Evolutionary conservation across 37 sponge, comb jelly and placozoan species (phyloP).

Genomic region (Spongilla lacustris): DNA sequence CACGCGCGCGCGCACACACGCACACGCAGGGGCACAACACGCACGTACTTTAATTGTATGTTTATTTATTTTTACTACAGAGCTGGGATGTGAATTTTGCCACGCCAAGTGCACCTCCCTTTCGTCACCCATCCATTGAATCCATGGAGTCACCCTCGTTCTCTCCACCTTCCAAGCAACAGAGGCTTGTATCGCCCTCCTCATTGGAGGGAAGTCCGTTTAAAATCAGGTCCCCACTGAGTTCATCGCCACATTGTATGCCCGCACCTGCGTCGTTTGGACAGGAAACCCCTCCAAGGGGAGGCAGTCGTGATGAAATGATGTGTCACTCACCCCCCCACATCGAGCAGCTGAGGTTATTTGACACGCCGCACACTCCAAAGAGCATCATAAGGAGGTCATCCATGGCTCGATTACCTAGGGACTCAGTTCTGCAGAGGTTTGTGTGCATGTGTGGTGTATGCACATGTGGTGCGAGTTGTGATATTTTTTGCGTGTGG

Average conservation of each 20-base stretch:
- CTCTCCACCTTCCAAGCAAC: slow-evolving; percentile 48
- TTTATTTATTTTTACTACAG: background rate
- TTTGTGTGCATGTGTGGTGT: background rate
- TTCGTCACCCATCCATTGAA: background rate
- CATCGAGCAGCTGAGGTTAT: slow-evolving; percentile 63
- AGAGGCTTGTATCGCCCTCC: slow-evolving; percentile 51
- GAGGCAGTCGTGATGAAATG: background rate
- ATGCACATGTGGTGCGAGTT: background rate
- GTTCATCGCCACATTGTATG: background rate
- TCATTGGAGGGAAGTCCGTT: background rate
- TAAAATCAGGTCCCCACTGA: background rate
- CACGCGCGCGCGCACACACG: too few species aligned
- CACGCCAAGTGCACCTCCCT: slow-evolving; percentile 35
- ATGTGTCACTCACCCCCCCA: slow-evolving; percentile 49
- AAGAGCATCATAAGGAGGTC: slow-evolving; percentile 57
- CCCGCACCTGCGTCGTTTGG: background rate
- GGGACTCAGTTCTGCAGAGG: background rate
- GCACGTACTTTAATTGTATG: background rate
- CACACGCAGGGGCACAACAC: background rate
- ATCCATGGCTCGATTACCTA: background rate
- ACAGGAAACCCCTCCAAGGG: background rate
- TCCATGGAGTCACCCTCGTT: background rate
- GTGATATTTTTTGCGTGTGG: too few species aligned
- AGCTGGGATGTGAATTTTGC: slow-evolving; percentile 27
- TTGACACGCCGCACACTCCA: slow-evolving; percentile 82